Base-by-base conservation (phyloP, 2,113 vertebrate genomes). In the Lates calcarifer region DNA sequence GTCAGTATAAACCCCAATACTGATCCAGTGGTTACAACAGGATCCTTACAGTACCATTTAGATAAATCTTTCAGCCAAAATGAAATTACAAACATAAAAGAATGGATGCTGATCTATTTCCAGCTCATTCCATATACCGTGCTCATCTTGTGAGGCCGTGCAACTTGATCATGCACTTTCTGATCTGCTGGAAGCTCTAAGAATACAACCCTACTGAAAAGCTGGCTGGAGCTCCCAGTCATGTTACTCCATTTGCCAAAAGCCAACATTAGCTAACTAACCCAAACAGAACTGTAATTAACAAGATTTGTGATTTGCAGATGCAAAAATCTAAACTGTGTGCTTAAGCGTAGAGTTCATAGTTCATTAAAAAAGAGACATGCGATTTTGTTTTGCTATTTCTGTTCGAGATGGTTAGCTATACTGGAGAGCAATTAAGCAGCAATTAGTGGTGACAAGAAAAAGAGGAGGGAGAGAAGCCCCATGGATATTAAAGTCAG, bases 391-490 rank as follows among this genome's bases (percentile, higher is more conserved):
- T 83, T 47, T 65, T 18, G 8, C 56, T 43, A 12, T 73, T 69
- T 64, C 43, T 74, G 43, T 49, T 72, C 31, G 53, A 73, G 53
- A 74, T 29, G 18, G 18, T 76, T 72, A 43, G 22, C 33, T 58
- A 1, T 11, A 71, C n/a, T 49, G 15, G 29, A 79, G 65, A 83
- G 65, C 43, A 62, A 83, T 79, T 79, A 79, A 28, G 67, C 76
- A 17, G 45, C 65, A 73, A 86, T 88, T 75, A 67, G 68, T 47
- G 14, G 28, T 65, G 37, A 71, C 37, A 43, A 64, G 60, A 82
- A 47, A 73, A 63, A 55, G 39, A 47, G 53, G 35, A 45, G 45
- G 35, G 26, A n/a, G 57, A 65, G 43, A 79, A 84, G 81, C 47
- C 66, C 26, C 35, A 62, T 33, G 15, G 55, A 79, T 68, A 62